A percentile compares a stretch with the other conserved stretches of the same genome.
phyloP scores from a whole-genome alignment of 2,113 vertebrate species.

The Pangasianodon hypophthalmus region DNA sequence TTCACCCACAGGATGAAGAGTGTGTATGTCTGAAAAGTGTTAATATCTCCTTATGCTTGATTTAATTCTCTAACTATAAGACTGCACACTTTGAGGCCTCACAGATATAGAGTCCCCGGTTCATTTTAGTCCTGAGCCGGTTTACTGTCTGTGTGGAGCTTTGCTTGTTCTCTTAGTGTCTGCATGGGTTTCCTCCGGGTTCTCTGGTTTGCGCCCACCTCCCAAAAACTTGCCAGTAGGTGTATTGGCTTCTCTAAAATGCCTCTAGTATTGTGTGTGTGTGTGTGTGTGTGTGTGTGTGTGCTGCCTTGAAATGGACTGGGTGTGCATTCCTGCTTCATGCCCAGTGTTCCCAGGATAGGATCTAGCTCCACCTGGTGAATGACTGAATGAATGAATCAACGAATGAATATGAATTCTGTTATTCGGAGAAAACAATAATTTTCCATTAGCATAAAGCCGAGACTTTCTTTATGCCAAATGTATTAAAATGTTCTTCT shows the following conservation, averaged over 20 bases:
- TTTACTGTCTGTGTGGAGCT: neutral
- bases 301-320: no score
- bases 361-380: neutral
- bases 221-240: neutral
- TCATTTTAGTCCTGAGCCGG: neutral
- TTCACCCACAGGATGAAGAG: neutral
- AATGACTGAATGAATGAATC: neutral
- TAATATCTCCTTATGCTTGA: neutral
- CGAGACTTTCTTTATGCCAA: neutral
- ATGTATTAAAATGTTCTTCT: constrained; percentile 12
- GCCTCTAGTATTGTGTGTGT: neutral
- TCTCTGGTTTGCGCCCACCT: neutral
- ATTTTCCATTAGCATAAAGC: neutral
- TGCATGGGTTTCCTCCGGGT: neutral
- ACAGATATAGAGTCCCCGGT: neutral
- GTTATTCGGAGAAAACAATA: neutral
- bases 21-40: neutral
- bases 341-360: no score
- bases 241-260: neutral
- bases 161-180: neutral
- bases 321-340: no score
- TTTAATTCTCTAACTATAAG: neutral
- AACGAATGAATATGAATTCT: no score
- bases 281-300: no score
- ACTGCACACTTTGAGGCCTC: neutral